Percentiles rank a stretch among this genome's conserved stretches.
These are phyloP conservation scores for Cryptus armator DNA, from an alignment of 2,888 invertebrate species.

Conservation along the genomic window DNA sequence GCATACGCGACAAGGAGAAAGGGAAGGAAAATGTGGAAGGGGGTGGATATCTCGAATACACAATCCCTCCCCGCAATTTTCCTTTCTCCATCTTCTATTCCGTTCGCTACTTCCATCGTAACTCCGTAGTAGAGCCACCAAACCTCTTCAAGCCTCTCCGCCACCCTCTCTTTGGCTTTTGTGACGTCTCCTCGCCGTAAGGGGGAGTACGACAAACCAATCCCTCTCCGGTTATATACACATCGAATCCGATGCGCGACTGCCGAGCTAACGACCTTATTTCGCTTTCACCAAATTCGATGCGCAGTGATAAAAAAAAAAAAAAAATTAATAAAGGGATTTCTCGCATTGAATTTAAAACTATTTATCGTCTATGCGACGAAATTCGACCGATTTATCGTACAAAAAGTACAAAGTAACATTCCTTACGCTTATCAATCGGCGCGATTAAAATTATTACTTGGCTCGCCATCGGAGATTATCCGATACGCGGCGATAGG, in stretches of 20 bases:
- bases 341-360: background rate
- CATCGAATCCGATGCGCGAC: slow-evolving; percentile 55
- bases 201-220: slow-evolving; percentile 56
- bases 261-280: slow-evolving; percentile 81
- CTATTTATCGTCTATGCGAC: background rate
- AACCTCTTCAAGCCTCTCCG: slow-evolving; percentile 57
- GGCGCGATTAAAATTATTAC: background rate
- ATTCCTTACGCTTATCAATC: background rate
- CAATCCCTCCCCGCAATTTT: slow-evolving; percentile 58
- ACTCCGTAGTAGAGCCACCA: slow-evolving; percentile 47
- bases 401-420: background rate
- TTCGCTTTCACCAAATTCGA: slow-evolving; percentile 72
- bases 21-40: slow-evolving; percentile 32
- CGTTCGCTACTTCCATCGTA: slow-evolving; percentile 57
- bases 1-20: slow-evolving; percentile 80
- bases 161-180: slow-evolving; percentile 61
- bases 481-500: background rate
- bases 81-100: slow-evolving; percentile 52
- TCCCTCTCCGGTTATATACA: slow-evolving; percentile 34
- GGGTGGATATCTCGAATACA: slow-evolving; percentile 61
- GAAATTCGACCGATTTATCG: background rate
- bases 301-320: slow-evolving; percentile 4
- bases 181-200: slow-evolving; percentile 55
- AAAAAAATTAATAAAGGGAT: background rate
- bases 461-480: background rate